Evolutionary conservation across 2,888 invertebrate species (phyloP), one percentile per base, ranked within the genome.

Genomic region (Creontiades dilutus): DNA sequence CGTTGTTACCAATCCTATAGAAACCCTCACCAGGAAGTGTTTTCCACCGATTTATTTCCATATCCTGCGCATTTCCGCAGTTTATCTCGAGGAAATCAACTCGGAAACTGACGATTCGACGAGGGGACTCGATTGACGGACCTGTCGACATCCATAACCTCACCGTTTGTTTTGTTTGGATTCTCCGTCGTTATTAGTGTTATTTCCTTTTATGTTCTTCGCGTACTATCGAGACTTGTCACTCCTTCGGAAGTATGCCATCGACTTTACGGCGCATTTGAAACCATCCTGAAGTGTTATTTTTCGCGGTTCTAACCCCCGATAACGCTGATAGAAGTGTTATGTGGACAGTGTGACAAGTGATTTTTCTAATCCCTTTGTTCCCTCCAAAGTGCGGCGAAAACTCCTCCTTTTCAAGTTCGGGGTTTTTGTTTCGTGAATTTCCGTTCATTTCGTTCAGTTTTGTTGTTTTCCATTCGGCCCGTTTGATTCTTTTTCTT

Each of bases 1-100:
- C 92, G 92, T 92, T 91, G 91, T 92, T 92, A 92, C 92, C 92
- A 93, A 93, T 91, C 78, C 78, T 46, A 11, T 78, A 78, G 23
- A 37, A 68, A 47, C 37, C 78, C n/a, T 90, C 91, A 90, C 89
- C 91, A 92, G 23, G 85, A 76, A 78, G 78, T 86, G 16, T 68
- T 68, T 68, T 23, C 23, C 7, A n/a, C 57, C 27, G 23, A 52
- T 14, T 86, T 16, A 90, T 86, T 86, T 57, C 86, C 82, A 81
- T 47, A 28, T 11, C 27, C 28, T 89, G 57, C 27, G 14, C 27
- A 80, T 80, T 61, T 81, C 37, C 37, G 37, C 37, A 37, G 37
- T 37, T 37, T 37, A 37, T 37, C 16, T 3, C 16, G n/a, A 19
- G 57, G 57, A 57, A 57, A n/a, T 57, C 57, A 16, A 57, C 57